Conservation (phyloP, 2,888 invertebrate genomes). For the Luperina testacea region DNA sequence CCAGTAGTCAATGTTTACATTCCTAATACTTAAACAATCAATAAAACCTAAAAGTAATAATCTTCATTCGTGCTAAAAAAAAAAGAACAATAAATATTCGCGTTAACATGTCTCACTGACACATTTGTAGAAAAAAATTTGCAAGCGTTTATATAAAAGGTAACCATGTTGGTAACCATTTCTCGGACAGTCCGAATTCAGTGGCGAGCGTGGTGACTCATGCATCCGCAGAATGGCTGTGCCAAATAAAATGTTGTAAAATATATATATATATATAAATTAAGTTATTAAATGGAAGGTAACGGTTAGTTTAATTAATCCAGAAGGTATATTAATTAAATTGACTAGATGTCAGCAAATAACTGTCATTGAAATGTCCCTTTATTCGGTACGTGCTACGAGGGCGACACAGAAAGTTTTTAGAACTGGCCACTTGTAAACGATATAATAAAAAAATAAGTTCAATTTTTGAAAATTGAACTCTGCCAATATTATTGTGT, state of each 20-base stretch:
- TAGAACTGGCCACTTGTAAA: too few relatives aligned
- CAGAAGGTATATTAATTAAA: slow-evolving; percentile 8
- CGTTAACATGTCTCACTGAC: slow-evolving; percentile 9
- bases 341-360: not conserved
- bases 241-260: not conserved
- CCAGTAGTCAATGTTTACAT: not conserved
- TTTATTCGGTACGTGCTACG: not conserved
- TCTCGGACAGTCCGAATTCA: slow-evolving; percentile 50
- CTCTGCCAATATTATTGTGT: too few relatives aligned
- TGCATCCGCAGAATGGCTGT: not conserved
- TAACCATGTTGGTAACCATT: slow-evolving; percentile 43
- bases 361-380: slow-evolving; percentile 21
- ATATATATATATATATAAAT: slow-evolving; percentile 10
- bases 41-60: slow-evolving; percentile 4
- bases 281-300: slow-evolving; percentile 25
- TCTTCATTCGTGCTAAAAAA: not conserved
- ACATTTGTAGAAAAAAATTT: slow-evolving; percentile 44
- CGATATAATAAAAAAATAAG: too few relatives aligned
- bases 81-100: slow-evolving; percentile 19
- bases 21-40: not conserved
- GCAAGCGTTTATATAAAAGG: slow-evolving; percentile 36
- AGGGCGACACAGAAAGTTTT: too few relatives aligned
- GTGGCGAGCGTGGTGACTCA: slow-evolving; percentile 38
- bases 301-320: slow-evolving; percentile 20
- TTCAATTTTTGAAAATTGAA: too few relatives aligned